A percentile compares a stretch with the other conserved stretches of the same genome.
Evolutionary conservation across 2,797 vertebrate species (phyloP).

Genomic region (Phataginus tricuspis): DNA sequence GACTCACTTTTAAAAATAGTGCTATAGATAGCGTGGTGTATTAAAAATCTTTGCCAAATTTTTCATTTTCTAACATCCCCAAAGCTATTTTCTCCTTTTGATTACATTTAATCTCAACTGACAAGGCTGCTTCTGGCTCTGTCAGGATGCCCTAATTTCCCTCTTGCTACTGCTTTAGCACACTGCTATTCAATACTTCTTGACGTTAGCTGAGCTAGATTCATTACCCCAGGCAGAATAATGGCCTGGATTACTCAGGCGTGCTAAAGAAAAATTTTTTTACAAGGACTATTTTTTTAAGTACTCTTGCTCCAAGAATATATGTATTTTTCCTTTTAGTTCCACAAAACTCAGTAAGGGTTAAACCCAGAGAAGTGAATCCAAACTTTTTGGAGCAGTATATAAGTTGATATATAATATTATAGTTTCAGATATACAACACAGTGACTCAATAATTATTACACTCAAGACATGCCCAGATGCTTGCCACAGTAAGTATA

Average conservation of each 20-base stretch:
- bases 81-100: conserved; percentile 62
- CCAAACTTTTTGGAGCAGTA: background rate
- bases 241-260: conserved; percentile 71
- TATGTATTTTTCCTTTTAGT: background rate
- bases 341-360: background rate
- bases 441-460: too few relatives aligned
- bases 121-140: conserved; percentile 57
- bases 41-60: conserved; percentile 49
- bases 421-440: too few relatives aligned
- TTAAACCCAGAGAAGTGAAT: conserved; percentile 11
- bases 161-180: background rate
- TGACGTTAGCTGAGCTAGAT: conserved; percentile 72
- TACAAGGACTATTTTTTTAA: conserved; percentile 5
- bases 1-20: conserved; percentile 41
- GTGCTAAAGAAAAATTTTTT: conserved; percentile 45
- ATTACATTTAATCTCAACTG: conserved; percentile 67
- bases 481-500: too few relatives aligned
- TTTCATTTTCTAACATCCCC: conserved; percentile 60
- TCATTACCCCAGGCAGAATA: conserved; percentile 68
- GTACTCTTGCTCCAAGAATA: background rate
- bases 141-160: conserved; percentile 72
- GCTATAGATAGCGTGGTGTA: background rate
- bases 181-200: conserved; percentile 45
- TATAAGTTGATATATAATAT: too few relatives aligned
- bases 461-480: too few relatives aligned